A percentile compares a stretch with the other conserved stretches of the same genome.
These are phyloP conservation scores for Diceros bicornis DNA, from an alignment of 2,797 vertebrate species.

Conservation along the genomic window DNA sequence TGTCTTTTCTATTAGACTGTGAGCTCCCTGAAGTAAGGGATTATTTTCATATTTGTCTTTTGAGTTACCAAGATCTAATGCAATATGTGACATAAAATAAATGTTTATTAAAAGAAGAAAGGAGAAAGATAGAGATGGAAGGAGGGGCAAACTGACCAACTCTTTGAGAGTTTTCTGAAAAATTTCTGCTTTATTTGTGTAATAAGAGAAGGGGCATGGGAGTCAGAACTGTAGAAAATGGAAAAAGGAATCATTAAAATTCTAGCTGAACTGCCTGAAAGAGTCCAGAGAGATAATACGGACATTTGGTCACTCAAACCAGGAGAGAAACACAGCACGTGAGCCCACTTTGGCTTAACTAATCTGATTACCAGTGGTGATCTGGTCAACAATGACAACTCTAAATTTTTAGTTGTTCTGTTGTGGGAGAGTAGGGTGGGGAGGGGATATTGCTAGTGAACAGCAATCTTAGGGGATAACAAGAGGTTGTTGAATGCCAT, in stretches of 20 bases:
- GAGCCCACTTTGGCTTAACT: neutral
- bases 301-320: neutral
- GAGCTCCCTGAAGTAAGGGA: neutral
- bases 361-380: neutral
- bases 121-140: neutral
- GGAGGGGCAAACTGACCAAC: neutral
- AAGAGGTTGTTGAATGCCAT: neutral
- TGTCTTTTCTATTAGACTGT: neutral
- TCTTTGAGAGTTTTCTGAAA: constrained; percentile 3
- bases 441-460: neutral
- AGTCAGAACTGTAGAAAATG: neutral
- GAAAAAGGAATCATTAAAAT: neutral
- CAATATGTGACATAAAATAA: neutral
- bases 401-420: constrained; percentile 3
- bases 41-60: constrained; percentile 45
- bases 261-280: neutral
- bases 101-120: constrained; percentile 9
- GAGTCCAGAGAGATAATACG: neutral
- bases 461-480: neutral
- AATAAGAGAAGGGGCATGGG: neutral
- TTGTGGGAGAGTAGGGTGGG: neutral
- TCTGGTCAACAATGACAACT: neutral
- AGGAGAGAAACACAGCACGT: neutral
- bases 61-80: neutral
- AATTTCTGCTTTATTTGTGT: constrained; percentile 23